Percentiles rank a stretch among this genome's conserved stretches.
Conservation (phyloP, 2,888 invertebrate genomes). For the Odontocolon sp. region DNA sequence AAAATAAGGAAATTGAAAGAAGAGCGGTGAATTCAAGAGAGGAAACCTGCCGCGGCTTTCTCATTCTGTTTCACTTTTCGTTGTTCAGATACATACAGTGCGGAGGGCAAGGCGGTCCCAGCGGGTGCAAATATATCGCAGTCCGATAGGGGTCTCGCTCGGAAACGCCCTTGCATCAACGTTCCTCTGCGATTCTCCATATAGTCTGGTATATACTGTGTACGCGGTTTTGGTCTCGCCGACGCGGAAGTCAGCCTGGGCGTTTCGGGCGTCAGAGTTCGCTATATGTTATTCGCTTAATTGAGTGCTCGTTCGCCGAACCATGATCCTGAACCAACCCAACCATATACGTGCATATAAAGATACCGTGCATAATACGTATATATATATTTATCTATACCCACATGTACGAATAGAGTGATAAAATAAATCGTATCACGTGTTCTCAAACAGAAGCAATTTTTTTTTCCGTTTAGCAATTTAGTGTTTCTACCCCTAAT, state of each 20-base stretch:
- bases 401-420: slow-evolving; percentile 4
- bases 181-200: slow-evolving; percentile 19
- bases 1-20: slow-evolving; percentile 33
- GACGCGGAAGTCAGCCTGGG: slow-evolving; percentile 65
- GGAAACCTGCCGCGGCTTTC: slow-evolving; percentile 11
- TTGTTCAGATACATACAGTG: slow-evolving; percentile 13
- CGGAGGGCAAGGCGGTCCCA: slow-evolving; percentile 41
- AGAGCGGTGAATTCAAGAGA: slow-evolving; percentile 18
- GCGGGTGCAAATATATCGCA: slow-evolving; percentile 37
- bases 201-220: slow-evolving; percentile 24
- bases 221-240: slow-evolving; percentile 36
- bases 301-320: slow-evolving; percentile 74
- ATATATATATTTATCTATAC: background rate
- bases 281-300: slow-evolving; percentile 79
- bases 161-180: slow-evolving; percentile 59
- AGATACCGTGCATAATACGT: background rate
- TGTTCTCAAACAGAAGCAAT: slow-evolving; percentile 15
- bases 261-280: slow-evolving; percentile 69
- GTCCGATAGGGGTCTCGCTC: slow-evolving; percentile 35
- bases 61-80: slow-evolving; percentile 11
- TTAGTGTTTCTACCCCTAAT: background rate
- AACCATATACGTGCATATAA: background rate
- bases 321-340: background rate
- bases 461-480: background rate
- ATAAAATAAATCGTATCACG: background rate